These are phyloP conservation scores for Chrysopa pallens DNA, from an alignment of 1,140 invertebrate species.

Conservation along the genomic window DNA sequence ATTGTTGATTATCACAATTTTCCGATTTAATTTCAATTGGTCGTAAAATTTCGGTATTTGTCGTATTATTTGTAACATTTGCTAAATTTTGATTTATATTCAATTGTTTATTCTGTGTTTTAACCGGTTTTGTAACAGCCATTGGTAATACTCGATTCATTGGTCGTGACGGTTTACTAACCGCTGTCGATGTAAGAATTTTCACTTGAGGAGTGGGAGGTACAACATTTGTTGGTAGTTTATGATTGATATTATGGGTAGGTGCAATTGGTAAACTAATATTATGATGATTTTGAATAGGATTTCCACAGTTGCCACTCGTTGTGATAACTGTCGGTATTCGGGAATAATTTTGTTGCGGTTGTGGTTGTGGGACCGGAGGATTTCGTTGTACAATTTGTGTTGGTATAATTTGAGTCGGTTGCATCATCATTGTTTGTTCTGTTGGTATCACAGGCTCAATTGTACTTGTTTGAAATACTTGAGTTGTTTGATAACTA, in stretches of 20 bases:
- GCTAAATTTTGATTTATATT: conserved; percentile 8
- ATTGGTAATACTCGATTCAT: conserved; percentile 60
- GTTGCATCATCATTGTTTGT: not conserved
- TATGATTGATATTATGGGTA: conserved; percentile 24
- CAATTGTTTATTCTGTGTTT: conserved; percentile 11
- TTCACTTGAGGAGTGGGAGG: conserved; percentile 33
- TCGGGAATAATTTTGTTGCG: conserved; percentile 7
- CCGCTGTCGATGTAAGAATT: conserved; percentile 20
- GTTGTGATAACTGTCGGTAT: no score
- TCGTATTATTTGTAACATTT: conserved; percentile 1
- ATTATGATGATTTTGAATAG: conserved; percentile 27
- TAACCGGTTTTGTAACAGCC: conserved; percentile 16
- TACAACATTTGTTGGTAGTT: conserved; percentile 45
- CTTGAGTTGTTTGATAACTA: conserved; percentile 63
- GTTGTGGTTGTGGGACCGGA: conserved; percentile 5
- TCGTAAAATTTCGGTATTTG: not conserved
- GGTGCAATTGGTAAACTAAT: conserved; percentile 38
- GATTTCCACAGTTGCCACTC: no score
- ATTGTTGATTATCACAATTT: conserved; percentile 11
- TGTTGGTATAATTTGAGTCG: not conserved
- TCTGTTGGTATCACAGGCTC: conserved; percentile 37
- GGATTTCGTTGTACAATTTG: not conserved
- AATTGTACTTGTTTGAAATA: conserved; percentile 64
- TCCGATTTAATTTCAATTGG: conserved; percentile 5
- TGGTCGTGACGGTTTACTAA: conserved; percentile 30